Conservation (phyloP, 1,140 invertebrate species). For the Sesamia nonagrioides region DNA sequence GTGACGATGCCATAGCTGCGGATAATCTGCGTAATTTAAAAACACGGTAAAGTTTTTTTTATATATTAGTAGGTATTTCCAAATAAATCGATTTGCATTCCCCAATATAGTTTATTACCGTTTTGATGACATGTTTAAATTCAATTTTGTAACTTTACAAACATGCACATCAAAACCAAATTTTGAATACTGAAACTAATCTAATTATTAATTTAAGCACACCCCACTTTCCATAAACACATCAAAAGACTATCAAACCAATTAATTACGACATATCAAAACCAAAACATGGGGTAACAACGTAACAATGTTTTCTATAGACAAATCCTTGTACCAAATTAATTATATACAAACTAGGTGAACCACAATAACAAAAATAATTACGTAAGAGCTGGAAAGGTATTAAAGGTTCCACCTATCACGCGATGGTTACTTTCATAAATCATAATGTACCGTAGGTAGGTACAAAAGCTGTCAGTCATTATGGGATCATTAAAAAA, state of each 20-base stretch:
- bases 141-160: not conserved
- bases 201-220: conserved; percentile 26
- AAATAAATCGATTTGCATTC: not conserved
- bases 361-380: conserved; percentile 41
- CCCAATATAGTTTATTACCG: not conserved
- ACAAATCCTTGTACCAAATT: conserved; percentile 23
- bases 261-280: conserved; percentile 34
- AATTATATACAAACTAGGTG: conserved; percentile 42
- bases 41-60: too few relatives aligned
- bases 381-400: conserved; percentile 38
- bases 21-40: too few relatives aligned
- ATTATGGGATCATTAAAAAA: conserved; percentile 83
- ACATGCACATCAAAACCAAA: conserved; percentile 20
- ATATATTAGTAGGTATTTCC: too few relatives aligned
- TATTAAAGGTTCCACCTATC: conserved; percentile 60
- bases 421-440: conserved; percentile 72
- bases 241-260: conserved; percentile 24
- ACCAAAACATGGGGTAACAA: conserved; percentile 15
- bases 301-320: conserved; percentile 38
- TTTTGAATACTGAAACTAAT: not conserved
- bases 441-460: conserved; percentile 65
- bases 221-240: conserved; percentile 1
- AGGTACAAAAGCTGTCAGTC: conserved; percentile 70
- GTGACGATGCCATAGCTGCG: too few relatives aligned
- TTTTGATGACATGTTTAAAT: not conserved